Conservation (phyloP, 2,113 vertebrate genomes). For the Cyphomyrus plagiostoma region DNA sequence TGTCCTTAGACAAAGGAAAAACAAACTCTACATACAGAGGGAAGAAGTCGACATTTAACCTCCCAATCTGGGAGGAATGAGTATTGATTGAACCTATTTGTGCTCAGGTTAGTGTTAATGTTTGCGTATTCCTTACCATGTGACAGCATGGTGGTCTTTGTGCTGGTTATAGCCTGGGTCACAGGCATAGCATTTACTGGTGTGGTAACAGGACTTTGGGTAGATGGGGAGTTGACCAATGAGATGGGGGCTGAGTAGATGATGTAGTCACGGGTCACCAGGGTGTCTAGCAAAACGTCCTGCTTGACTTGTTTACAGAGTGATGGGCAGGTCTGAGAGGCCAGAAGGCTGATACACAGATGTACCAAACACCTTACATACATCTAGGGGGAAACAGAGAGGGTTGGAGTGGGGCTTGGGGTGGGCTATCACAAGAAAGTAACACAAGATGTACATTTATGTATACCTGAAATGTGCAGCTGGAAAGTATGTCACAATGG, state of each 20-base stretch:
- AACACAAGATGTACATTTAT: background rate
- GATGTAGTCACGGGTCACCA: constrained; percentile 35
- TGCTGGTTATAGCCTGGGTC: background rate
- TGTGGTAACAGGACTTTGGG: background rate
- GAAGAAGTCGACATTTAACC: background rate
- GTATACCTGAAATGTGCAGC: background rate
- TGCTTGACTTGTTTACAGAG: constrained; percentile 14
- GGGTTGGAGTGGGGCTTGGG: background rate
- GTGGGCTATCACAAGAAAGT: background rate
- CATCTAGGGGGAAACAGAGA: constrained; percentile 38
- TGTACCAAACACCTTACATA: constrained; percentile 45
- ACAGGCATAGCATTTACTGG: background rate
- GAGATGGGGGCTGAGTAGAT: constrained; percentile 40
- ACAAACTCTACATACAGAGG: background rate
- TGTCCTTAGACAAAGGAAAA: background rate
- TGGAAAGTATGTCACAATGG: background rate
- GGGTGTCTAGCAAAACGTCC: background rate
- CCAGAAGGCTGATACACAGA: constrained; percentile 46
- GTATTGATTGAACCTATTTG: background rate
- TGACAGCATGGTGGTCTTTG: background rate
- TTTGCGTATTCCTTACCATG: background rate
- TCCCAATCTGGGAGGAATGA: background rate
- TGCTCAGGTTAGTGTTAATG: background rate
- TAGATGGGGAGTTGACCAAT: constrained; percentile 21
- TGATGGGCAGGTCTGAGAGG: constrained; percentile 39